phyloP scores from a whole-genome alignment of 1,140 invertebrate genomes.

The Rhizoglyphus robini region DNA sequence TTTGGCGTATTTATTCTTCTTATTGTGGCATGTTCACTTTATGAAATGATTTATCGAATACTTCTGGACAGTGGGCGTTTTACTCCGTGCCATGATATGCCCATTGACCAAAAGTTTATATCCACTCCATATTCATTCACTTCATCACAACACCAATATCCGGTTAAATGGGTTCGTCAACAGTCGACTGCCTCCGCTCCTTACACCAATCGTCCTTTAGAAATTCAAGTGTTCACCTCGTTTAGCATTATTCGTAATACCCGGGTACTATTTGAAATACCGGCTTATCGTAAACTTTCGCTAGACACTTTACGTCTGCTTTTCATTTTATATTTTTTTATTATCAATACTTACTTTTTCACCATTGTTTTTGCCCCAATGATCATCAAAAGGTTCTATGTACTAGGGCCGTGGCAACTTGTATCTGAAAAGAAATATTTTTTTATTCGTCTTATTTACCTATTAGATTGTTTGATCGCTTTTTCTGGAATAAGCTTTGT shows the following conservation, averaged over 20 bases:
- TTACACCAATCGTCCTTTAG: not conserved
- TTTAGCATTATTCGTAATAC: conserved; percentile 10
- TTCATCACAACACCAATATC: not conserved
- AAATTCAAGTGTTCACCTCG: not conserved
- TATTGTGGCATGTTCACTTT: not conserved
- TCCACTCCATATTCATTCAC: not conserved
- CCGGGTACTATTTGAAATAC: not conserved
- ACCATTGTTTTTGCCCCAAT: conserved; percentile 10
- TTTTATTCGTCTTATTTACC: conserved; percentile 5
- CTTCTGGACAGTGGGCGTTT: not conserved
- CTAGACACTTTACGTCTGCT: conserved; percentile 10
- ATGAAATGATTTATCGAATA: not conserved
- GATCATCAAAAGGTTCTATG: conserved; percentile 16
- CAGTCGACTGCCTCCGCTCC: not conserved
- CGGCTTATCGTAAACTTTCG: not conserved
- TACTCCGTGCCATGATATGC: not conserved
- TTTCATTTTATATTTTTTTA: conserved; percentile 11
- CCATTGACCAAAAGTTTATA: not conserved
- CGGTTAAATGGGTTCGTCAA: not conserved
- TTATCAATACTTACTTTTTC: not conserved
- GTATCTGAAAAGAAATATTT: conserved; percentile 8
- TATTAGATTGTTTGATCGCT: conserved; percentile 12
- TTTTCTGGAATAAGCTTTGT: not conserved
- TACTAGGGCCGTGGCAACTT: not conserved
- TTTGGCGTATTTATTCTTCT: not conserved